phyloP scores from a whole-genome alignment of 1,140 invertebrate species.

The Drosophila erecta region DNA sequence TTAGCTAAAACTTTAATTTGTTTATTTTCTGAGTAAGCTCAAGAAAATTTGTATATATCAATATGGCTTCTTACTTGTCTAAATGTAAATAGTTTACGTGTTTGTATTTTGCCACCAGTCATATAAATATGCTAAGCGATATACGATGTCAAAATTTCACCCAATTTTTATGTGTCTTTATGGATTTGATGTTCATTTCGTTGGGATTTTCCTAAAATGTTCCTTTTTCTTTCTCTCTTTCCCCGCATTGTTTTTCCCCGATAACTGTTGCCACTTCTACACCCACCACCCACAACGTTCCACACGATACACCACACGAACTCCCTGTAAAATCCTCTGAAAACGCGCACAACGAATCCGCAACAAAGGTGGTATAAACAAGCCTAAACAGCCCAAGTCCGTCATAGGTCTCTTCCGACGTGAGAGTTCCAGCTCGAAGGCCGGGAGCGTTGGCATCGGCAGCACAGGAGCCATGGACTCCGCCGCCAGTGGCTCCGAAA shows the following conservation, averaged over 20 bases:
- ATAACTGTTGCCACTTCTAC: conserved; percentile 57
- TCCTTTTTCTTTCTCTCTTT: conserved; percentile 68
- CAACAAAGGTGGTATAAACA: conserved; percentile 88
- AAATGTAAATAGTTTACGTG: conserved; percentile 42
- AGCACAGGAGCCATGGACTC: conserved; percentile 53
- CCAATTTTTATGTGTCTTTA: conserved; percentile 36
- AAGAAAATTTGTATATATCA: conserved; percentile 15
- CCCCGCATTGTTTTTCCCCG: conserved; percentile 68
- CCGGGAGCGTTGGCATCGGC: conserved; percentile 79
- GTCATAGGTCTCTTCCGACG: conserved; percentile 90
- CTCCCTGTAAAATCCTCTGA: conserved; percentile 30
- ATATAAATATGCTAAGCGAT: conserved; percentile 9
- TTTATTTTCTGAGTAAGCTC: conserved; percentile 7
- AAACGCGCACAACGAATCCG: conserved; percentile 19
- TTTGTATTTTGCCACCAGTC: conserved; percentile 41
- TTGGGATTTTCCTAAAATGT: conserved; percentile 59
- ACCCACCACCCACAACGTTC: conserved; percentile 36
- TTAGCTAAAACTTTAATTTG: neutral
- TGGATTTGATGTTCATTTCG: conserved; percentile 53
- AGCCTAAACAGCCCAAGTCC: conserved; percentile 89
- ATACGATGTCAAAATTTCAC: conserved; percentile 31
- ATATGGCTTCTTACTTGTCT: conserved; percentile 16
- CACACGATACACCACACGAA: conserved; percentile 25
- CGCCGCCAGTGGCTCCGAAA: conserved; percentile 69
- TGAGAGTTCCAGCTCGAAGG: conserved; percentile 88